These are phyloP conservation scores for Drosophila monieri DNA, from an alignment of 2,888 invertebrate species.

Conservation along the genomic window DNA sequence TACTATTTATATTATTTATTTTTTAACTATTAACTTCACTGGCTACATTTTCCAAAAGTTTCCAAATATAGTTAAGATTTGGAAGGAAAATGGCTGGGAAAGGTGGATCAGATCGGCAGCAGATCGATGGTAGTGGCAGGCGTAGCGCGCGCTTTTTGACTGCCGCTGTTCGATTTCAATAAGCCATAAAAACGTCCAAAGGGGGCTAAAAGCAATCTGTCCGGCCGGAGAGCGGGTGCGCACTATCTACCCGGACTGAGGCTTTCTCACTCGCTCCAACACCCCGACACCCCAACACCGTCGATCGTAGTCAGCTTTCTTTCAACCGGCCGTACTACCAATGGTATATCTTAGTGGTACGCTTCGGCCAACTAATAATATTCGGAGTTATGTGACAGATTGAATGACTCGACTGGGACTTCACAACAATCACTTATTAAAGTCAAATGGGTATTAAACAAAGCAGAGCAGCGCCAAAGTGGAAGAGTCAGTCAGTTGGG, in stretches of 20 bases:
- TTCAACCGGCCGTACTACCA: no score
- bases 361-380: no score
- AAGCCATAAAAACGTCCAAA: constrained; percentile 66
- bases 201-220: constrained; percentile 31
- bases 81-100: neutral
- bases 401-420: constrained; percentile 65
- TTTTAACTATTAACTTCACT: neutral
- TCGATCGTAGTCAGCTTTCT: neutral
- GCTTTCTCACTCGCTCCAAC: constrained; percentile 11
- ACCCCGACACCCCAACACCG: neutral
- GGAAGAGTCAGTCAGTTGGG: neutral
- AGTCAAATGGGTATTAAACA: constrained; percentile 82
- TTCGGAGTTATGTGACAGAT: no score
- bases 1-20: constrained; percentile 14
- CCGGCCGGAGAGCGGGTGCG: constrained; percentile 7
- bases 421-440: constrained; percentile 81
- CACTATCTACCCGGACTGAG: constrained; percentile 14
- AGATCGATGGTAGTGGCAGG: constrained; percentile 46
- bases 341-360: no score
- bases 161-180: constrained; percentile 67
- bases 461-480: constrained; percentile 49
- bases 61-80: neutral
- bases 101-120: constrained; percentile 2
- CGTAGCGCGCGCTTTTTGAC: constrained; percentile 72
- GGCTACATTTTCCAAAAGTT: constrained; percentile 38